Evolutionary conservation across 2,888 invertebrate genomes (phyloP), one percentile per base, ranked within the genome.

Genomic region (Tachystola acroxantha): DNA sequence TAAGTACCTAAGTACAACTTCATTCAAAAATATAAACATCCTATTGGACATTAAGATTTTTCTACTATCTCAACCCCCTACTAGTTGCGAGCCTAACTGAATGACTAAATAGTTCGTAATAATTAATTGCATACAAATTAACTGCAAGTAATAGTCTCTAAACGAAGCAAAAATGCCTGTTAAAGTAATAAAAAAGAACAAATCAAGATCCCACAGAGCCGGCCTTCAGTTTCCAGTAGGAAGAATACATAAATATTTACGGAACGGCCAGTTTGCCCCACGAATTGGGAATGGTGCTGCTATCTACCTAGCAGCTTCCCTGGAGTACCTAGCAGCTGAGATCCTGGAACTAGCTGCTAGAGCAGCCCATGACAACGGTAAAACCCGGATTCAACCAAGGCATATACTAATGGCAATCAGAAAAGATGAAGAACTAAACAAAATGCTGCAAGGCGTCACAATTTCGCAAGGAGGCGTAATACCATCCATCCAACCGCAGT

Each of bases 291-390:
- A 46, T 1, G 88, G 88, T 0, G 89, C 90, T 0, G 77, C 89
- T 0, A 77, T 90, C 1, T 90, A 86, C 48, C 50, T 90, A 1
- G 86, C 89, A 0, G 89, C 89, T 4, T 90, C 89, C 0, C 62
- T 92, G 55, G 91, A 92, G 50, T 92, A 92, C 48, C 59, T 92
- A 13, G 88, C 91, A 0, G 92, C 93, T 10, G 93, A 93, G 77
- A 89, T 91, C 10, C 54, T 91, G 39, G 91, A 91, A 50, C 74
- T 91, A 54, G 89, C 91, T 0, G 85, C 89, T 1, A 89, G 91
- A 41, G 91, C 90, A 0, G 91, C 91, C 0, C 64, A 77, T 25
- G 90, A 92, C 37, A 92, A 92, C 64, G 91, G 92, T 46, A 93
- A 92, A 58, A 80, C 85, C 0, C 82, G 91, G 4, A 42, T 78